A percentile compares a stretch with the other conserved stretches of the same genome.
Evolutionary conservation across 2,888 invertebrate species (phyloP).

Genomic region (Ennomos fuscantarius): DNA sequence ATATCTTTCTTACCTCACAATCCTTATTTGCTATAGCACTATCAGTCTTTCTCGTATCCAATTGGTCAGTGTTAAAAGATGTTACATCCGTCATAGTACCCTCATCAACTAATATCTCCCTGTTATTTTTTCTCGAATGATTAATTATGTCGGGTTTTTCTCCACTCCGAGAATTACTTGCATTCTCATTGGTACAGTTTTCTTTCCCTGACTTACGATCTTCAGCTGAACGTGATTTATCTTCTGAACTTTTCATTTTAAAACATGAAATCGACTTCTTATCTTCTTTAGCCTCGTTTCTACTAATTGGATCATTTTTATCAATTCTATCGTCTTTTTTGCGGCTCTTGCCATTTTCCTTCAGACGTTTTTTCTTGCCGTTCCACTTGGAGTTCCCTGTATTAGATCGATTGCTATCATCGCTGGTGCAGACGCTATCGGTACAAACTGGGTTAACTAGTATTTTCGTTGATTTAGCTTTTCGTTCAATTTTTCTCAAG

Average conservation of each 20-base stretch:
- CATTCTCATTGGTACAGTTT: slow-evolving; percentile 76
- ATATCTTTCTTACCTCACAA: slow-evolving; percentile 59
- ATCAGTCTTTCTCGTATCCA: slow-evolving; percentile 69
- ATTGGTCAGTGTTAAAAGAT: slow-evolving; percentile 60
- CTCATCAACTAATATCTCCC: slow-evolving; percentile 67
- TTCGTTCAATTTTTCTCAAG: slow-evolving; percentile 76
- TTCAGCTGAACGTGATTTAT: slow-evolving; percentile 71
- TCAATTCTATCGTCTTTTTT: slow-evolving; percentile 60
- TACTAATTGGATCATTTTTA: slow-evolving; percentile 68
- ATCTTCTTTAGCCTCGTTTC: slow-evolving; percentile 69
- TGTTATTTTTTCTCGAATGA: slow-evolving; percentile 68
- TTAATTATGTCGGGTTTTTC: slow-evolving; percentile 74
- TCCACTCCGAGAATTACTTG: slow-evolving; percentile 68
- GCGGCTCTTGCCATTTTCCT: slow-evolving; percentile 59
- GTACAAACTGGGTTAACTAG: slow-evolving; percentile 78
- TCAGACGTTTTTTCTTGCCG: slow-evolving; percentile 78
- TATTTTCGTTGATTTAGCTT: slow-evolving; percentile 80
- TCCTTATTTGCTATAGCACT: slow-evolving; percentile 63
- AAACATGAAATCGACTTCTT: slow-evolving; percentile 80
- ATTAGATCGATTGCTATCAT: slow-evolving; percentile 74
- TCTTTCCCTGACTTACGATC: slow-evolving; percentile 71
- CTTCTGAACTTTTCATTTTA: slow-evolving; percentile 77
- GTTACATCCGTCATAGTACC: slow-evolving; percentile 66
- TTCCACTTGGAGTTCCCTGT: slow-evolving; percentile 72
- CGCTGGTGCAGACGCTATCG: slow-evolving; percentile 72